A percentile compares a stretch with the other conserved stretches of the same genome.
These are phyloP conservation scores for Eupleurogrammus muticus DNA, from an alignment of 2,797 vertebrate species.

Conservation along the genomic window DNA sequence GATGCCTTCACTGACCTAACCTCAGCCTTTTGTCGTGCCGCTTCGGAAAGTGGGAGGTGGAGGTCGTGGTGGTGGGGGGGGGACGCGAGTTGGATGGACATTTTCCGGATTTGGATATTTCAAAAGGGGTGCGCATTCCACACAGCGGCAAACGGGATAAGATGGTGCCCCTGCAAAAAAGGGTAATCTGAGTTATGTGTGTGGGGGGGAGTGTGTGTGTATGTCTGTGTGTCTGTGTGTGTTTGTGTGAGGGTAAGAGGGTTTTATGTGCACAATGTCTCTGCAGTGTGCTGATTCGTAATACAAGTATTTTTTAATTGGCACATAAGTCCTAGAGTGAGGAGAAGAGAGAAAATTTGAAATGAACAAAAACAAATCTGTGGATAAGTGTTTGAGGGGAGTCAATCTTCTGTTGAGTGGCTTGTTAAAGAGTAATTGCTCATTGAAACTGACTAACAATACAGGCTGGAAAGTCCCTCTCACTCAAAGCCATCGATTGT, in stretches of 20 bases:
- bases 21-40: constrained; percentile 22
- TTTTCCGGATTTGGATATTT: constrained; percentile 62
- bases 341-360: neutral
- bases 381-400: neutral
- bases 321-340: constrained; percentile 3
- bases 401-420: constrained; percentile 38
- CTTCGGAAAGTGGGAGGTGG: constrained; percentile 16
- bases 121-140: constrained; percentile 41
- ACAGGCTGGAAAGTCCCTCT: constrained; percentile 47
- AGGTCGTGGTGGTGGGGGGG: no score
- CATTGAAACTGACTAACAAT: constrained; percentile 61
- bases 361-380: neutral
- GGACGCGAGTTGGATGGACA: constrained; percentile 41
- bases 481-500: constrained; percentile 52
- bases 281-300: constrained; percentile 32
- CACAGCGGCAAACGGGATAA: constrained; percentile 61
- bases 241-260: constrained; percentile 12
- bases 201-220: constrained; percentile 31
- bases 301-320: constrained; percentile 38
- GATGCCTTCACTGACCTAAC: constrained; percentile 43
- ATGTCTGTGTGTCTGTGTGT: neutral
- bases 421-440: constrained; percentile 52
- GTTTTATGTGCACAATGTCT: constrained; percentile 53
- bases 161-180: constrained; percentile 81
- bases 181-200: constrained; percentile 77